phyloP scores from a whole-genome alignment of 1,140 invertebrate genomes.

The Drosophila nebulosa region DNA sequence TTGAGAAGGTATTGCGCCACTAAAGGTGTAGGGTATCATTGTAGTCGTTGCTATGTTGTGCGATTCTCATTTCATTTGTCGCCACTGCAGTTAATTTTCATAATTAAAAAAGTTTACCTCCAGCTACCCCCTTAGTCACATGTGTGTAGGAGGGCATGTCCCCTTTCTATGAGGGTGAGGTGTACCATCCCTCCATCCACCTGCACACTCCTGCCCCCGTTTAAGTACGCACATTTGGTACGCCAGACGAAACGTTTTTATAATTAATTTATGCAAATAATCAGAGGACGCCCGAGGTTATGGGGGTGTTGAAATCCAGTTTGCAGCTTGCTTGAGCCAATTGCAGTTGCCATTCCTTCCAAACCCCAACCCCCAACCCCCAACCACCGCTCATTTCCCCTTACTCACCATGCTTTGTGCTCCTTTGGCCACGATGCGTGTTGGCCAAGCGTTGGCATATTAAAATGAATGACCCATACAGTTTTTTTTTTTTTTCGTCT shows the following conservation, averaged over 20 bases:
- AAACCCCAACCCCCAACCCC: neutral
- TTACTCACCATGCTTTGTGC: constrained; percentile 7
- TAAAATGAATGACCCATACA: constrained; percentile 69
- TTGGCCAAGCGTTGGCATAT: constrained; percentile 60
- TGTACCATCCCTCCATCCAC: constrained; percentile 3
- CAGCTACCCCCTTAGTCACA: constrained; percentile 40
- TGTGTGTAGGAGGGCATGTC: constrained; percentile 27
- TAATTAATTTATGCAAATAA: constrained; percentile 78
- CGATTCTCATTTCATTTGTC: constrained; percentile 51
- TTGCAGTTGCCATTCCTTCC: too few relatives aligned
- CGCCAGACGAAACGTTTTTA: constrained; percentile 58
- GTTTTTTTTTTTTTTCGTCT: constrained; percentile 7
- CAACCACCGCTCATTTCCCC: constrained; percentile 16
- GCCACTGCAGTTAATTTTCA: constrained; percentile 73
- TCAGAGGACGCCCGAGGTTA: constrained; percentile 41
- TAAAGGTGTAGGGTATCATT: neutral
- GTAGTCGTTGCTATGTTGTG: constrained; percentile 34
- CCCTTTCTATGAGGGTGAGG: constrained; percentile 1
- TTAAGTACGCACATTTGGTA: constrained; percentile 53
- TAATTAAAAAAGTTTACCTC: constrained; percentile 78
- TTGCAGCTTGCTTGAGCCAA: constrained; percentile 20
- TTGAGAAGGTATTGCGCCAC: too few relatives aligned
- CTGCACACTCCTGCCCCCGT: constrained; percentile 10
- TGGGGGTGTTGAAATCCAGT: neutral
- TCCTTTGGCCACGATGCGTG: neutral